phyloP scores from a whole-genome alignment of 2,888 invertebrate species.

The Leptopilina myrica region DNA sequence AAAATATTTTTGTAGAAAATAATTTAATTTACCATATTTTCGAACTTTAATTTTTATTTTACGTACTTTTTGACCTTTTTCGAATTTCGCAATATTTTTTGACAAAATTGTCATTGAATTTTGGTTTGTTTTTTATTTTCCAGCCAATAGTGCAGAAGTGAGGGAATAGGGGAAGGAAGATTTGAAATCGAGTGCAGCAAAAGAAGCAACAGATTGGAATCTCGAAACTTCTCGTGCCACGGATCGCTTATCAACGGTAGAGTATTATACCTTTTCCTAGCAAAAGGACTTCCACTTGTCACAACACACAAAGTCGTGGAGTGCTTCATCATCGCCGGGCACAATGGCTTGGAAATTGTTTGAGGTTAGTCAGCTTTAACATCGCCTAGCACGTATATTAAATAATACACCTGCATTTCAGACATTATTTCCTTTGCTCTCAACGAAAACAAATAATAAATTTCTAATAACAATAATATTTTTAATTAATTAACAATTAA shows the following conservation, averaged over 20 bases:
- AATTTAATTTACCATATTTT: too few species aligned
- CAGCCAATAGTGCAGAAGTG: constrained; percentile 8
- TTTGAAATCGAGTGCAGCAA: constrained; percentile 26
- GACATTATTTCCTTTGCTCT: not conserved
- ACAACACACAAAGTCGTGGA: constrained; percentile 58
- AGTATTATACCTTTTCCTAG: constrained; percentile 39
- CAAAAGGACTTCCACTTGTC: constrained; percentile 39
- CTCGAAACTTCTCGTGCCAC: constrained; percentile 15
- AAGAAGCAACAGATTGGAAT: constrained; percentile 35
- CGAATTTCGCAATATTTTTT: too few species aligned
- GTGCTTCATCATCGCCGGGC: constrained; percentile 63
- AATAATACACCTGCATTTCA: constrained; percentile 28
- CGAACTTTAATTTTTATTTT: too few species aligned
- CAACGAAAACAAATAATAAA: not conserved
- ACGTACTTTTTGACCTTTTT: too few species aligned
- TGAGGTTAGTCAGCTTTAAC: constrained; percentile 60
- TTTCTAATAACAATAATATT: not conserved
- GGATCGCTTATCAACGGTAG: constrained; percentile 37
- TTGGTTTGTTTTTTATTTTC: constrained; percentile 1
- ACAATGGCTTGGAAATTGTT: constrained; percentile 65
- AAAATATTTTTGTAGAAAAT: too few species aligned
- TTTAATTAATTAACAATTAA: not conserved
- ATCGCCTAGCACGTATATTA: not conserved
- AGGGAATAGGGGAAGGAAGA: constrained; percentile 10
- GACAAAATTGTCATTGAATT: not conserved